Evolutionary conservation across 2,113 vertebrate species (phyloP).

Genomic region (Parotia lawesii): DNA sequence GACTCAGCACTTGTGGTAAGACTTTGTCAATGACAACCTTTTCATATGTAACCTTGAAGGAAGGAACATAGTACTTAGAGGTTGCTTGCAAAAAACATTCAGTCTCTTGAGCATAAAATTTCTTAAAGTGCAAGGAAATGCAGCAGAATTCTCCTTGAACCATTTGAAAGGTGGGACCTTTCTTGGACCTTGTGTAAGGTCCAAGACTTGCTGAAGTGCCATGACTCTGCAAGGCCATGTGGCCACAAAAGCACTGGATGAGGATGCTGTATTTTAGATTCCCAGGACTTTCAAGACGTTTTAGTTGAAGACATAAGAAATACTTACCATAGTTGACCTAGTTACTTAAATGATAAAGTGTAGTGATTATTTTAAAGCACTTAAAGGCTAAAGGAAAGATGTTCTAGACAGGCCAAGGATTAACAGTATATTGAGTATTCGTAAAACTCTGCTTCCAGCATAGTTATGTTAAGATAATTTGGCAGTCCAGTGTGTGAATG

Average conservation of each 20-base stretch:
- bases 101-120: fast-evolving
- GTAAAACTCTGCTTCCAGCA: neutral
- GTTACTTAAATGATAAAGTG: neutral
- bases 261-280: neutral
- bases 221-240: neutral
- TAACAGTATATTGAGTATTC: neutral
- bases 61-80: neutral
- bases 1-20: neutral
- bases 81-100: neutral
- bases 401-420: neutral
- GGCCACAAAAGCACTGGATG: neutral
- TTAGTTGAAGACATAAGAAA: neutral
- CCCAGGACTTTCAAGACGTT: neutral
- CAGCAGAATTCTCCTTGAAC: neutral
- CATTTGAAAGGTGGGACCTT: neutral
- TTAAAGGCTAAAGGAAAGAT: neutral
- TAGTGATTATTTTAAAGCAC: neutral
- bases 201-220: neutral
- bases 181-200: neutral
- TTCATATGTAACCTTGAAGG: neutral
- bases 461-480: neutral
- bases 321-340: neutral
- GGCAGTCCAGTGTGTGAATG: neutral
- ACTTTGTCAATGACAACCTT: neutral
- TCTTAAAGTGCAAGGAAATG: neutral